These are phyloP conservation scores for Hydrozoanthus tunicans DNA, from an alignment of 64 coral and sea anemone species.

Conservation along the genomic window DNA sequence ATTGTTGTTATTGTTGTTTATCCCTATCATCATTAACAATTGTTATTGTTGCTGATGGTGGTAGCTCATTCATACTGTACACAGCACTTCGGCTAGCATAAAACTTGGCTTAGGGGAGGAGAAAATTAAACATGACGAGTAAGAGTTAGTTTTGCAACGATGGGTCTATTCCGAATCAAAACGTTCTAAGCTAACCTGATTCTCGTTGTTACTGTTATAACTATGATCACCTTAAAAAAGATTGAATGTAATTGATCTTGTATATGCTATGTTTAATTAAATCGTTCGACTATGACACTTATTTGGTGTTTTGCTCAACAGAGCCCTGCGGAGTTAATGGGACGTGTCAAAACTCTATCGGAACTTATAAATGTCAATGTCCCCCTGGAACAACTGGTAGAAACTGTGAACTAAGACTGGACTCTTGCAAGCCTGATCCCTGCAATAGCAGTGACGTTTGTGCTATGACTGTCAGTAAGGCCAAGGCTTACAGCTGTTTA, in stretches of 20 bases:
- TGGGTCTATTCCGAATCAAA: background rate
- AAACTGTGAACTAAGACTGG: slow-evolving; percentile 27
- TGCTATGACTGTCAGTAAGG: background rate
- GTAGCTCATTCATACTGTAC: too few species aligned
- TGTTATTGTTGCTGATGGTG: too few species aligned
- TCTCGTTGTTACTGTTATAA: background rate
- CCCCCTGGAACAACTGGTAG: background rate
- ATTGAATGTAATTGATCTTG: background rate
- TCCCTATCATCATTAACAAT: background rate
- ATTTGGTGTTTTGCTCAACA: background rate
- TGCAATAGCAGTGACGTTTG: slow-evolving; percentile 6
- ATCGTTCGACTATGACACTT: background rate
- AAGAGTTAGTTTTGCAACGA: too few species aligned
- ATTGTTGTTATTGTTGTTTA: background rate
- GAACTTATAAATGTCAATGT: slow-evolving; percentile 11
- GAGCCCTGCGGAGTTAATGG: slow-evolving; percentile 16
- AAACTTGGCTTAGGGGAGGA: too few species aligned
- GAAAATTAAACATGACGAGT: too few species aligned
- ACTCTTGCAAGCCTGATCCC: background rate
- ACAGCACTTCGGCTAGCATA: too few species aligned
- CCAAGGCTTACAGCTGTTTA: background rate
- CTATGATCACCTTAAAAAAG: background rate
- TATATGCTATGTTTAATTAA: background rate
- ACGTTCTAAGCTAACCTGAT: background rate
- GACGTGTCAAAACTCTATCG: slow-evolving; percentile 26